Evolutionary conservation across 2,888 invertebrate species (phyloP).

Genomic region (Pollenia angustigena): DNA sequence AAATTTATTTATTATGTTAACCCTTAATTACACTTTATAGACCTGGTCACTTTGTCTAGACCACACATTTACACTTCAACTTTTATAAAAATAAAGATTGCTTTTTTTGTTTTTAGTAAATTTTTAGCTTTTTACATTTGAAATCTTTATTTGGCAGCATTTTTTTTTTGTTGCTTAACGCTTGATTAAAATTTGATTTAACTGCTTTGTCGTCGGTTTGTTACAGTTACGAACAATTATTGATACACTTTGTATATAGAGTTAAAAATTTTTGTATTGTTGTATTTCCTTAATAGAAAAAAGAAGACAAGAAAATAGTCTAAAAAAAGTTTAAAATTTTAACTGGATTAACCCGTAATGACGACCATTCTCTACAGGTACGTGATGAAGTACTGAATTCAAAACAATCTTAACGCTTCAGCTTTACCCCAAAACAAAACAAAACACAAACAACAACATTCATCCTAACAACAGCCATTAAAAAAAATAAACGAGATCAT

Average conservation of each 20-base stretch:
- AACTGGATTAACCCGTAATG: slow-evolving; percentile 73
- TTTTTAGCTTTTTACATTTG: neutral
- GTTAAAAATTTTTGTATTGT: slow-evolving; percentile 76
- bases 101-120: too few species aligned
- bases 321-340: slow-evolving; percentile 51
- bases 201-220: slow-evolving; percentile 45
- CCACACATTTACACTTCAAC: too few species aligned
- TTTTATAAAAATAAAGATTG: too few species aligned
- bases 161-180: slow-evolving; percentile 37
- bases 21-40: too few species aligned
- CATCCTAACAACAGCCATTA: slow-evolving; percentile 66
- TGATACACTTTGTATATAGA: slow-evolving; percentile 37
- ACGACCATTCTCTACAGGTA: slow-evolving; percentile 76
- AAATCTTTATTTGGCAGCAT: slow-evolving; percentile 23
- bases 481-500: slow-evolving; percentile 71
- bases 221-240: slow-evolving; percentile 43
- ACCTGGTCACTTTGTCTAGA: too few species aligned
- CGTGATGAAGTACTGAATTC: slow-evolving; percentile 76
- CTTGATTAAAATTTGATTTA: slow-evolving; percentile 45
- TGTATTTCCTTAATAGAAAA: slow-evolving; percentile 67
- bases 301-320: slow-evolving; percentile 65
- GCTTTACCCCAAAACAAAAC: slow-evolving; percentile 75
- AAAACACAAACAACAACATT: slow-evolving; percentile 65
- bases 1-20: too few species aligned
- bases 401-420: slow-evolving; percentile 76